These are phyloP conservation scores for Brassicogethes aeneus DNA, from an alignment of 2,888 invertebrate genomes.

Conservation along the genomic window DNA sequence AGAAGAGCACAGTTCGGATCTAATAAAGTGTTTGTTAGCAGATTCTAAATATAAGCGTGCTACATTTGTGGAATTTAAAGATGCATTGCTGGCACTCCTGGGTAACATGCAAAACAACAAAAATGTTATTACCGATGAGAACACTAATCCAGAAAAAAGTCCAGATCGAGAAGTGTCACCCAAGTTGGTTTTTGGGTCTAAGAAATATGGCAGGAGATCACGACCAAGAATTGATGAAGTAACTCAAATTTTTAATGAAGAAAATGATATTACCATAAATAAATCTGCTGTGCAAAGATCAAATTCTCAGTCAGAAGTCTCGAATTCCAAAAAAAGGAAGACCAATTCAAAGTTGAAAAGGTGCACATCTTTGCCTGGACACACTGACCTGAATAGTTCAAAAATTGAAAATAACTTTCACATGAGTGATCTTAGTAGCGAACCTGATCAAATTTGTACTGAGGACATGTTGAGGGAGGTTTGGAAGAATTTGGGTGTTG, in stretches of 20 bases:
- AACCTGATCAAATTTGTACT: slow-evolving; percentile 37
- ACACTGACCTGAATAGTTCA: slow-evolving; percentile 26
- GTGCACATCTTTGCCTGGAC: slow-evolving; percentile 48
- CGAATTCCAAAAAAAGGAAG: slow-evolving; percentile 42
- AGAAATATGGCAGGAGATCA: slow-evolving; percentile 67
- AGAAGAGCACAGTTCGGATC: slow-evolving; percentile 58
- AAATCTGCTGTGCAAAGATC: slow-evolving; percentile 44
- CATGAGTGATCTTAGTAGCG: slow-evolving; percentile 29
- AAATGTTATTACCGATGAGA: slow-evolving; percentile 19
- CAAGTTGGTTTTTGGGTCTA: slow-evolving; percentile 62
- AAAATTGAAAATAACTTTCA: slow-evolving; percentile 36
- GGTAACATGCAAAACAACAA: slow-evolving; percentile 42
- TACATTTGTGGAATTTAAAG: slow-evolving; percentile 67
- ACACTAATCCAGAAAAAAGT: slow-evolving; percentile 37
- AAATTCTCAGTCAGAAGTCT: slow-evolving; percentile 48
- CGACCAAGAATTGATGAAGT: slow-evolving; percentile 46
- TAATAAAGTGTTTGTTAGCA: slow-evolving; percentile 52
- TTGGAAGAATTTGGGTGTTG: slow-evolving; percentile 54
- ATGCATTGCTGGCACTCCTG: slow-evolving; percentile 62
- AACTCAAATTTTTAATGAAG: slow-evolving; percentile 31
- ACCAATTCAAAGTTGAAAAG: slow-evolving; percentile 45
- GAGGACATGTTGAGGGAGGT: slow-evolving; percentile 54
- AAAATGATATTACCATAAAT: slow-evolving; percentile 33
- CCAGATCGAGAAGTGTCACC: slow-evolving; percentile 65
- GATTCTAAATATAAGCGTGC: slow-evolving; percentile 44